Conservation (phyloP, 2,797 vertebrate genomes). For the Lacerta viridis region DNA sequence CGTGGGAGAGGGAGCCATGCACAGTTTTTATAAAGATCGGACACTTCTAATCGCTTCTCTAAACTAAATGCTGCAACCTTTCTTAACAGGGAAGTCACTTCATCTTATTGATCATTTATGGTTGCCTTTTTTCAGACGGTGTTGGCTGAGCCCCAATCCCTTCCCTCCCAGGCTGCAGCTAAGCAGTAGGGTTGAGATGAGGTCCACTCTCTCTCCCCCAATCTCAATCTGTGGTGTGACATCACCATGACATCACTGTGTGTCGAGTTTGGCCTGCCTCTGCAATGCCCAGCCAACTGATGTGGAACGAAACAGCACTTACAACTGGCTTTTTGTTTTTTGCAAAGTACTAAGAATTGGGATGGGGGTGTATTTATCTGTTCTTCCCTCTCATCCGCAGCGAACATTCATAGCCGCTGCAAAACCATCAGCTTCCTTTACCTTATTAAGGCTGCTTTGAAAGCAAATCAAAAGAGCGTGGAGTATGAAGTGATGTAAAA, state of each 20-base stretch:
- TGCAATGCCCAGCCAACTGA: no score
- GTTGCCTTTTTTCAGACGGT: no score
- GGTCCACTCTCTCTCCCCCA: neutral
- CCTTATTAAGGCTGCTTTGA: slow-evolving; percentile 60
- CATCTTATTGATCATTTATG: no score
- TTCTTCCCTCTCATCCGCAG: slow-evolving; percentile 37
- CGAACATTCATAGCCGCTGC: neutral
- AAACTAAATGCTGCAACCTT: no score
- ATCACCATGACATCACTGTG: neutral
- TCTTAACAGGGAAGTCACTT: no score
- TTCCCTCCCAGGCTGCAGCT: neutral
- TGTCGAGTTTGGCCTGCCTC: no score
- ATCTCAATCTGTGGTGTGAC: neutral
- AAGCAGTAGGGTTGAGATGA: neutral
- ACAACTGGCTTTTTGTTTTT: neutral
- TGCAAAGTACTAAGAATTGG: no score
- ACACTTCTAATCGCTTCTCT: no score
- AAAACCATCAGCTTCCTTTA: slow-evolving; percentile 41
- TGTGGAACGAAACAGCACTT: neutral
- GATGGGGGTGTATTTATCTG: slow-evolving; percentile 8
- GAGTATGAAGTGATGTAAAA: slow-evolving; percentile 63
- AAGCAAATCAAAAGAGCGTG: slow-evolving; percentile 60
- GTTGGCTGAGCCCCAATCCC: neutral
- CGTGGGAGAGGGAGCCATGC: no score
- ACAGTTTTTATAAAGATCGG: no score